These are phyloP conservation scores for Apomyelois bistriatella DNA, from an alignment of 2,888 invertebrate species.

Conservation along the genomic window DNA sequence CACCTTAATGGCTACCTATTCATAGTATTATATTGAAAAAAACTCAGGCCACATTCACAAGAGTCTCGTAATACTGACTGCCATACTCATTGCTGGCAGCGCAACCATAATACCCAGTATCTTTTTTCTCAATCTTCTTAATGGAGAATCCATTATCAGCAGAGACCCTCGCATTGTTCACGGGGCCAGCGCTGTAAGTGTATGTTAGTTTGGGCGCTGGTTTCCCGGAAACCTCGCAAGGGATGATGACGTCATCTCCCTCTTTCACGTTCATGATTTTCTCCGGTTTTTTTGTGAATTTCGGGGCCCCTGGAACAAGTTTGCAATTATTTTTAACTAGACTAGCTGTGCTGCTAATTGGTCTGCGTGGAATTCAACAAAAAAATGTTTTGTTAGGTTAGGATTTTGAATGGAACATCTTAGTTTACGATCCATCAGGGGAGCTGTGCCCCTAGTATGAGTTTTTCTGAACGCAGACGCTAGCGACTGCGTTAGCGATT, in stretches of 20 bases:
- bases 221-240: slow-evolving; percentile 44
- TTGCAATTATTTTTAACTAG: too few species aligned
- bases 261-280: slow-evolving; percentile 31
- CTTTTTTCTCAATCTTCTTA: slow-evolving; percentile 38
- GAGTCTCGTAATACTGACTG: slow-evolving; percentile 42
- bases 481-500: too few species aligned
- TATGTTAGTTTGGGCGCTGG: slow-evolving; percentile 43
- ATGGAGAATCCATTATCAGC: slow-evolving; percentile 41
- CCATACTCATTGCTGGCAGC: slow-evolving; percentile 45
- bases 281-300: slow-evolving; percentile 37
- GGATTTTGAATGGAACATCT: too few species aligned
- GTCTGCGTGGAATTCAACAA: too few species aligned
- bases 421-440: too few species aligned
- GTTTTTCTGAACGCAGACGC: too few species aligned
- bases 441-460: too few species aligned
- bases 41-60: slow-evolving; percentile 24
- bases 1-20: too few species aligned
- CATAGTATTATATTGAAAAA: too few species aligned
- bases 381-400: too few species aligned
- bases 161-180: slow-evolving; percentile 27
- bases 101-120: slow-evolving; percentile 62
- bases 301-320: slow-evolving; percentile 44
- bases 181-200: slow-evolving; percentile 46
- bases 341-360: too few species aligned
- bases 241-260: slow-evolving; percentile 46